Evolutionary conservation across 2,113 vertebrate genomes (phyloP), one percentile per base, ranked within the genome.

Genomic region (Elgaria multicarinata): DNA sequence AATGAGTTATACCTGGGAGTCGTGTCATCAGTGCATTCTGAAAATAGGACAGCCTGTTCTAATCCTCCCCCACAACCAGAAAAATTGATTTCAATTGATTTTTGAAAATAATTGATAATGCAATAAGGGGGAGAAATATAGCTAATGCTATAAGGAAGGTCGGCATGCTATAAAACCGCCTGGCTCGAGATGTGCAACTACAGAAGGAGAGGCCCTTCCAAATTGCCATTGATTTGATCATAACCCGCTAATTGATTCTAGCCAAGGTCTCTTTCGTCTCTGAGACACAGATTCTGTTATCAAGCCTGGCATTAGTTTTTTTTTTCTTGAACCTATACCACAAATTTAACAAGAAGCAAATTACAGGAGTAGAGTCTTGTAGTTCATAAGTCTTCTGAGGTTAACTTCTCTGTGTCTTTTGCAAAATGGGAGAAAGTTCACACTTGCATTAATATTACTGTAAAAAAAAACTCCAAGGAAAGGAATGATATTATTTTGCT

Each of bases 211-310:
- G 39, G 86, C 80, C 74, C 46, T 62, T 50, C 33, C 58, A 87
- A 87, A 84, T 67, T 87, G 90, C 72, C 80, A 87, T 83, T 87
- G 90, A 91, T 91, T 91, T 87, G 86, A 91, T 91, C 74, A 83
- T 87, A 78, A 84, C 75, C 33, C 71, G 31, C 75, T 91, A 83
- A 79, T 71, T 87, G 90, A 91, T 91, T 91, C 80, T 84, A 76
- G 64, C 46, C 86, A 62, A 83, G 74, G 36, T 75, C 74, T 78
- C 42, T n/a, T 33, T 83, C 13, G 8, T 75, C n/a, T 42, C 58
- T 28, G 16, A 87, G 71, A 20, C 28, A 77, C 39, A 55, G 71
- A 83, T 77, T 83, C 36, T 55, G 58, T 77, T 71, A 72, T 80
- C 75, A 46, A 71, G 71, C 20, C 58, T 87, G 36, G 62, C 62